A percentile compares a stretch with the other conserved stretches of the same genome.
Evolutionary conservation across 2,113 vertebrate genomes (phyloP).

Genomic region (Pungitius pungitius): DNA sequence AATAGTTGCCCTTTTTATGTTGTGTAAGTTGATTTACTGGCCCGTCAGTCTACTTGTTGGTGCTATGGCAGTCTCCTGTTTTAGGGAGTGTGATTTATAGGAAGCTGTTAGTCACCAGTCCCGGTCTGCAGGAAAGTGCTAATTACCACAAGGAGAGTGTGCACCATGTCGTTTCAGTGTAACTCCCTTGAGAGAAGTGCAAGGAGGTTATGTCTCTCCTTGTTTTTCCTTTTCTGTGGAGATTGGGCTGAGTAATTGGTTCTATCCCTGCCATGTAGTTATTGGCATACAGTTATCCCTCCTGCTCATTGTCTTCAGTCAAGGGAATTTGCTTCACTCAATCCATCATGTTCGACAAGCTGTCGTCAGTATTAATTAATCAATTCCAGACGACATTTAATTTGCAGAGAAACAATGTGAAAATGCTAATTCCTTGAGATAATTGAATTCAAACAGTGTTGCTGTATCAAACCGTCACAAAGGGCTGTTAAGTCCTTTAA

Average conservation of each 20-base stretch:
- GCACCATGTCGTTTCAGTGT: conserved; percentile 5
- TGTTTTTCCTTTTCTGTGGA: conserved; percentile 47
- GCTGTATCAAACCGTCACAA: neutral
- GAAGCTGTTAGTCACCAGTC: conserved; percentile 42
- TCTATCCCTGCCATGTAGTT: conserved; percentile 15
- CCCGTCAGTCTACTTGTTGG: neutral
- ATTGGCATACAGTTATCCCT: neutral
- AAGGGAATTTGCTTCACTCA: conserved; percentile 11
- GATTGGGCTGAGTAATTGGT: conserved; percentile 13
- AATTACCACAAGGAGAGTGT: conserved; percentile 56
- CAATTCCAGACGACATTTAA: neutral
- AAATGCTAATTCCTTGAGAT: neutral
- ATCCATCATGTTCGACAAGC: neutral
- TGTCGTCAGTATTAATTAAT: neutral
- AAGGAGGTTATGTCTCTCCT: conserved; percentile 33
- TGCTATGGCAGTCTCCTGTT: conserved; percentile 29
- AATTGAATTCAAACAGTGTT: neutral
- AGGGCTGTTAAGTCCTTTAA: conserved; percentile 21
- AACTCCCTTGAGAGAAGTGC: conserved; percentile 23
- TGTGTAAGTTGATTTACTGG: neutral
- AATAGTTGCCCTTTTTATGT: neutral
- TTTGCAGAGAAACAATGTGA: neutral
- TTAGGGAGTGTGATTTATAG: conserved; percentile 54
- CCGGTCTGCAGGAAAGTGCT: conserved; percentile 51
- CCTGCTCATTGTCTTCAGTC: neutral